phyloP scores from a whole-genome alignment of 2,888 invertebrate genomes.

The Lobophora halterata region DNA sequence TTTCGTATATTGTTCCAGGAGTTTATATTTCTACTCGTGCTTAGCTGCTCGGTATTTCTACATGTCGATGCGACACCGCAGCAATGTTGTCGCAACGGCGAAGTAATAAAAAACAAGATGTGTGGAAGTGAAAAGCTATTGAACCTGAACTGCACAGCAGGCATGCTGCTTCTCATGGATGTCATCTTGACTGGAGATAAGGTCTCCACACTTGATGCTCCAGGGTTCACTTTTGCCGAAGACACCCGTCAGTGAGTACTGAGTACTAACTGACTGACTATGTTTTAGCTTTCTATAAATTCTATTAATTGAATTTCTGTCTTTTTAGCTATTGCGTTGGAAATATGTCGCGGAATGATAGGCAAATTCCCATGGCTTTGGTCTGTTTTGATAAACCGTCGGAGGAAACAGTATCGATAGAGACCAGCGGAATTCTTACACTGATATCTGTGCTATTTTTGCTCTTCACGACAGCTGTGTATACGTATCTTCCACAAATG shows the following conservation, averaged over 20 bases:
- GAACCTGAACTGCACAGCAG: constrained; percentile 52
- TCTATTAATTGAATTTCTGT: no score
- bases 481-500: constrained; percentile 81
- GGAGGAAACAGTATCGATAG: constrained; percentile 61
- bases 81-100: constrained; percentile 57
- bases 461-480: constrained; percentile 80
- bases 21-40: constrained; percentile 45
- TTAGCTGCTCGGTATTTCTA: constrained; percentile 38
- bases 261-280: no score
- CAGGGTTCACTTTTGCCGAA: constrained; percentile 56
- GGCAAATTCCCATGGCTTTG: constrained; percentile 53
- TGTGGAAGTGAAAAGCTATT: constrained; percentile 41
- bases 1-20: constrained; percentile 41
- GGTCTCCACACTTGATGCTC: constrained; percentile 60
- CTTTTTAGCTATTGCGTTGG: constrained; percentile 61
- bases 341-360: constrained; percentile 49
- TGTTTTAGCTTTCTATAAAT: no score
- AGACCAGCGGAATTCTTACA: constrained; percentile 65
- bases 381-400: constrained; percentile 87
- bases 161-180: constrained; percentile 58
- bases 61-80: constrained; percentile 31
- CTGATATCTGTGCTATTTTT: constrained; percentile 82
- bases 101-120: constrained; percentile 42
- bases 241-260: constrained; percentile 52
- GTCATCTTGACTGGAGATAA: constrained; percentile 55